Conservation (phyloP, 2,888 invertebrate species). For the Campoplex capitator region DNA sequence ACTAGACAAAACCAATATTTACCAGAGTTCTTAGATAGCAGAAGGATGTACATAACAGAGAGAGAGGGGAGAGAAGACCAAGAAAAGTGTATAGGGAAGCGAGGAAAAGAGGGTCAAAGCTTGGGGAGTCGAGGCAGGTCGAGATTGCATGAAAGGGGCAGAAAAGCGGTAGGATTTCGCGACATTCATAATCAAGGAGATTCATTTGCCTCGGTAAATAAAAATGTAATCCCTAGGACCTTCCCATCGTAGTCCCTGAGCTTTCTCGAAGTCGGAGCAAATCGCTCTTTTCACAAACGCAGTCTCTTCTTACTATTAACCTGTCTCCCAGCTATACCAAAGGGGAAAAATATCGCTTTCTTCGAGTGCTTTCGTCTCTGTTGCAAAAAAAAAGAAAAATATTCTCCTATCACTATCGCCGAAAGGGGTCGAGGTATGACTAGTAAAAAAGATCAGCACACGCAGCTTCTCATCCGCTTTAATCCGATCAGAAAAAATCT, state of each 20-base stretch:
- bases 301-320: conserved; percentile 16
- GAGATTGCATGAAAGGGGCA: conserved; percentile 21
- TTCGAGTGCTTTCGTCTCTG: conserved; percentile 10
- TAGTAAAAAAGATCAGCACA: background rate
- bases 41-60: conserved; percentile 3
- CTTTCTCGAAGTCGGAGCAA: conserved; percentile 32
- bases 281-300: conserved; percentile 51
- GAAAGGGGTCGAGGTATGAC: background rate
- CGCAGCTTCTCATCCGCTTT: conserved; percentile 10
- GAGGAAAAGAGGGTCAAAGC: conserved; percentile 47
- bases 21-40: conserved; percentile 76
- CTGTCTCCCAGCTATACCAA: background rate
- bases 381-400: conserved; percentile 18
- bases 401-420: conserved; percentile 1
- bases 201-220: conserved; percentile 79
- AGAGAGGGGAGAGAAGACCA: conserved; percentile 23
- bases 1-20: conserved; percentile 83
- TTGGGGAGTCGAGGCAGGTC: conserved; percentile 13
- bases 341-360: conserved; percentile 4
- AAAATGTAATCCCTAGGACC: conserved; percentile 75
- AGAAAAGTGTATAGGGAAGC: conserved; percentile 38
- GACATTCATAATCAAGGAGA: conserved; percentile 79
- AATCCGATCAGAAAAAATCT: conserved; percentile 8
- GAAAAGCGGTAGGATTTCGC: conserved; percentile 64
- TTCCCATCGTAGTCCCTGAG: conserved; percentile 37